phyloP scores from a whole-genome alignment of 2,888 invertebrate species.

The Erebia epiphron region DNA sequence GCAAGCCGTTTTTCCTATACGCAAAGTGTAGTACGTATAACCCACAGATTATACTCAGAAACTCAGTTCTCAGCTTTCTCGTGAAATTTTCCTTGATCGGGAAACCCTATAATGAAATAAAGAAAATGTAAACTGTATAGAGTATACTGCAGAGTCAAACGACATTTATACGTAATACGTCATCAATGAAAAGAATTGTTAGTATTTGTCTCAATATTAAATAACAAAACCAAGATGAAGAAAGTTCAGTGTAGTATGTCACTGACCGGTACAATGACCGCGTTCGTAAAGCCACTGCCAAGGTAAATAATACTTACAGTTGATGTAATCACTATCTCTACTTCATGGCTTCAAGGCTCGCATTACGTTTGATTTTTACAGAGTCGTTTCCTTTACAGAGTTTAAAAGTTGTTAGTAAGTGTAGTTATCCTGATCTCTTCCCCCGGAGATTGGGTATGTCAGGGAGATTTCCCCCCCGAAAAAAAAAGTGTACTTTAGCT shows the following conservation, averaged over 20 bases:
- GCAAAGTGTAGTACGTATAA: not conserved
- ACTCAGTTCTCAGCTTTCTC: not conserved
- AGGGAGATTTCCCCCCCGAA: no score
- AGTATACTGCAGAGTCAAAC: no score
- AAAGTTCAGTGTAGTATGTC: not conserved
- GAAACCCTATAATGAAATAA: not conserved
- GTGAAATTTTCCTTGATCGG: not conserved
- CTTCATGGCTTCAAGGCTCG: not conserved
- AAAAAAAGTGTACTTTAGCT: no score
- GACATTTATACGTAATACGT: no score
- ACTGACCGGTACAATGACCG: not conserved
- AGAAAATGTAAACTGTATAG: no score
- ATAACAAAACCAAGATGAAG: not conserved
- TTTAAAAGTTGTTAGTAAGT: not conserved
- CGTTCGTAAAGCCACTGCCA: slow-evolving; percentile 1
- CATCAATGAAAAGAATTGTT: no score
- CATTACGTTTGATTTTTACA: not conserved
- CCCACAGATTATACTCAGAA: no score
- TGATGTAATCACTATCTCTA: not conserved
- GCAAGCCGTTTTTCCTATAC: not conserved
- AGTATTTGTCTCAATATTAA: no score
- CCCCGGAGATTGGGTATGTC: no score
- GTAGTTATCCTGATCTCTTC: no score
- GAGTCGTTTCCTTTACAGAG: no score
- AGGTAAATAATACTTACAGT: slow-evolving; percentile 1